These are phyloP conservation scores for Matsumurasca onukii DNA, from an alignment of 1,140 invertebrate genomes.

Conservation along the genomic window DNA sequence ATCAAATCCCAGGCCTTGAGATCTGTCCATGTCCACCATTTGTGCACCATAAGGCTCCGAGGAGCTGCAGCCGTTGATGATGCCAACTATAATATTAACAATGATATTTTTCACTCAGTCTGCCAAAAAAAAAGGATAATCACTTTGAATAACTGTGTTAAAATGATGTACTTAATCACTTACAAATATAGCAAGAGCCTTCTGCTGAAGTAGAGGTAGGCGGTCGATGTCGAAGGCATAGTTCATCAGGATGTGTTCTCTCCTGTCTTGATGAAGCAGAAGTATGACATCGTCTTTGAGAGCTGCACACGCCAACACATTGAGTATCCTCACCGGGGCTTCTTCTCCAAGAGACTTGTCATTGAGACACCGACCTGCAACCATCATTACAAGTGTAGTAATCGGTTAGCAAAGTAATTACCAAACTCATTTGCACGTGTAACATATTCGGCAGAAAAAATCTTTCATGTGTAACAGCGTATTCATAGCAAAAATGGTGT, in stretches of 20 bases:
- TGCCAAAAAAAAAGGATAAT: too few species aligned
- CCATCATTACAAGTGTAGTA: neutral
- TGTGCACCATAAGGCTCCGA: too few species aligned
- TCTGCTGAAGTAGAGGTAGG: conserved; percentile 72
- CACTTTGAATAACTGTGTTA: too few species aligned
- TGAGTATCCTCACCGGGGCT: conserved; percentile 62
- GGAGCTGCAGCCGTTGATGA: too few species aligned
- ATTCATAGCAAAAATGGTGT: conserved; percentile 25
- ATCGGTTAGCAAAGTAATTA: neutral
- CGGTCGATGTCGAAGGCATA: conserved; percentile 82
- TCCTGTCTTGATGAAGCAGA: conserved; percentile 84
- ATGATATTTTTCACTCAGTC: too few species aligned
- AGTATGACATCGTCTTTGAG: conserved; percentile 89
- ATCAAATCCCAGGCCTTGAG: too few species aligned
- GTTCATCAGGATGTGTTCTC: conserved; percentile 87
- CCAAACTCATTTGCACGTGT: too few species aligned
- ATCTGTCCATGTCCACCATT: too few species aligned
- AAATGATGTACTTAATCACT: too few species aligned
- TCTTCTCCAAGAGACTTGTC: conserved; percentile 59
- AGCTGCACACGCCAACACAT: conserved; percentile 71
- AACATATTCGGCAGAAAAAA: too few species aligned
- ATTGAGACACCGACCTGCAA: conserved; percentile 63
- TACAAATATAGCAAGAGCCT: conserved; percentile 78
- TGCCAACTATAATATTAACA: too few species aligned
- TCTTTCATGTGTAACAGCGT: too few species aligned